These are phyloP conservation scores for Galendromus occidentalis DNA, from an alignment of 1,140 invertebrate species.

Conservation along the genomic window DNA sequence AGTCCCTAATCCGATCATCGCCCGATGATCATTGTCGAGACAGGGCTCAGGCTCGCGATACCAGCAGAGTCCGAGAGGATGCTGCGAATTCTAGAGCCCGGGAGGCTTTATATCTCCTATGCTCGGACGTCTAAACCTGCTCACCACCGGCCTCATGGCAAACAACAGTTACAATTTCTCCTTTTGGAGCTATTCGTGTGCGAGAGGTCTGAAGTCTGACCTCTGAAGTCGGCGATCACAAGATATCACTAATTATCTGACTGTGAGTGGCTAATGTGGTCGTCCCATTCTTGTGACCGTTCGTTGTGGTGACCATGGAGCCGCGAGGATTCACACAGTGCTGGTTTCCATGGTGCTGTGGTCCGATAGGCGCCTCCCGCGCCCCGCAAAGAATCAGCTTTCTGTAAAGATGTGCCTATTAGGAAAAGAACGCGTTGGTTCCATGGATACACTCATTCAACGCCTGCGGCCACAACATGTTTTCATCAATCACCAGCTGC, in stretches of 20 bases:
- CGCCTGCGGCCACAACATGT: no score
- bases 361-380: slow-evolving; percentile 5
- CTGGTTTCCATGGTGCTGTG: slow-evolving; percentile 4
- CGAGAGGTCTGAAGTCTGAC: not conserved
- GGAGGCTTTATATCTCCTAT: no score
- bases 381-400: slow-evolving; percentile 10
- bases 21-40: no score
- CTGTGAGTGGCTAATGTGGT: not conserved
- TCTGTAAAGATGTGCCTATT: slow-evolving; percentile 11
- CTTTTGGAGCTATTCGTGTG: not conserved
- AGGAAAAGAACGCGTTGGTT: not conserved
- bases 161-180: not conserved
- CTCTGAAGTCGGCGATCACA: not conserved
- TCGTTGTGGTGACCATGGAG: not conserved
- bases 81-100: no score
- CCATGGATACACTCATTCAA: no score
- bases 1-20: no score
- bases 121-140: not conserved
- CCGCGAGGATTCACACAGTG: slow-evolving; percentile 7
- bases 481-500: no score
- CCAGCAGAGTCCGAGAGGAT: no score
- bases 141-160: not conserved
- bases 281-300: slow-evolving; percentile 1
- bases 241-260: slow-evolving; percentile 8
- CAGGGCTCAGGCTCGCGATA: no score